Percentiles rank a stretch among this genome's conserved stretches.
These are phyloP conservation scores for Heliconius sara DNA, from an alignment of 2,888 invertebrate species.

Conservation along the genomic window DNA sequence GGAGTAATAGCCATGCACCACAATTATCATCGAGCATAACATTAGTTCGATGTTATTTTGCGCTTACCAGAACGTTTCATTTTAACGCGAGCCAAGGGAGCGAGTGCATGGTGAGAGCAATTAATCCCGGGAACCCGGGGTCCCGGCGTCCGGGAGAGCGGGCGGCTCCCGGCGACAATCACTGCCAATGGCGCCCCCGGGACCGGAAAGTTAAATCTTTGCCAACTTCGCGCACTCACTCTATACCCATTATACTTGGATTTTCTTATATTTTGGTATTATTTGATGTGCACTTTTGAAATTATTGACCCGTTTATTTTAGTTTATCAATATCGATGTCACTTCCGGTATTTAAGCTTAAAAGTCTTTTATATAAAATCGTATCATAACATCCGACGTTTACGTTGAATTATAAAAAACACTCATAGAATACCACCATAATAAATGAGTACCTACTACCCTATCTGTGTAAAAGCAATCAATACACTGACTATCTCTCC, in stretches of 20 bases:
- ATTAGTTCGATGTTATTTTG: constrained; percentile 78
- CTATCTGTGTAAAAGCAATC: constrained; percentile 35
- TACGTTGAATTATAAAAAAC: neutral
- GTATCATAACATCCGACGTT: neutral
- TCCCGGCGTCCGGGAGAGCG: constrained; percentile 48
- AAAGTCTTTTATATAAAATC: too few relatives aligned
- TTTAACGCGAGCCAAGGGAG: constrained; percentile 77
- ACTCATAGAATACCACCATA: neutral
- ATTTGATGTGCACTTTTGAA: constrained; percentile 4
- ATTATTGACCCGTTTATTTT: neutral
- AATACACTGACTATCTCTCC: constrained; percentile 33
- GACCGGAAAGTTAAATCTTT: constrained; percentile 80
- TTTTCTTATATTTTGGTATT: constrained; percentile 47
- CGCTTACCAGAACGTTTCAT: constrained; percentile 69
- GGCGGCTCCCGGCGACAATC: constrained; percentile 77
- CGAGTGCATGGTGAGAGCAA: constrained; percentile 73
- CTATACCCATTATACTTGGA: constrained; percentile 57
- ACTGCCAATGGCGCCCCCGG: constrained; percentile 75
- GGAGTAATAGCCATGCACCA: constrained; percentile 43
- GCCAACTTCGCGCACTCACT: constrained; percentile 61
- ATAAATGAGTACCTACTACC: constrained; percentile 31
- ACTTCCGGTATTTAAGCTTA: neutral
- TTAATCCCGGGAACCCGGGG: constrained; percentile 64
- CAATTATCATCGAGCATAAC: constrained; percentile 74
- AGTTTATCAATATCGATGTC: neutral